phyloP scores from a whole-genome alignment of 2,888 invertebrate genomes.

The Xestobium rufovillosum region DNA sequence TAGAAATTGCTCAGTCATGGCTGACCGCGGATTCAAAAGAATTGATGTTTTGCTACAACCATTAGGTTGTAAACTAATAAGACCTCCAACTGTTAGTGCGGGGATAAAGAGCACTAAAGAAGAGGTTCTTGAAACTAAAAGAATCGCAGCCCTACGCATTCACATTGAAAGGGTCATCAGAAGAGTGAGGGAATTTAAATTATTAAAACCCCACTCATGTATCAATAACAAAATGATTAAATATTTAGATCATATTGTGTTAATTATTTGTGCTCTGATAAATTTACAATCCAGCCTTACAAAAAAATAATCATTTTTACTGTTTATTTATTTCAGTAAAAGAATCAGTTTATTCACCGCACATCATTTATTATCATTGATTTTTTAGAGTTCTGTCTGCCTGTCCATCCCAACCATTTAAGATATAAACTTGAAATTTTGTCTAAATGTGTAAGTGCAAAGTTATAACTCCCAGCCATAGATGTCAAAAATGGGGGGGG shows the following conservation, averaged over 20 bases:
- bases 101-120: conserved; percentile 17
- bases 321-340: too few relatives aligned
- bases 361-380: too few relatives aligned
- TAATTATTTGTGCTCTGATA: conserved; percentile 20
- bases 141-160: conserved; percentile 28
- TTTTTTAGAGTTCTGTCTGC: too few relatives aligned
- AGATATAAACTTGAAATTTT: too few relatives aligned
- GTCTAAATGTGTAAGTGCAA: too few relatives aligned
- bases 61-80: conserved; percentile 17
- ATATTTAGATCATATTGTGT: conserved; percentile 19
- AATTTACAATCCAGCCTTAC: conserved; percentile 19
- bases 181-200: conserved; percentile 26
- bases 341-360: too few relatives aligned
- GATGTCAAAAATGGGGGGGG: too few relatives aligned
- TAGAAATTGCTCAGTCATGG: conserved; percentile 19
- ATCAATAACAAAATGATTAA: conserved; percentile 20
- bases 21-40: conserved; percentile 27
- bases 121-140: conserved; percentile 24
- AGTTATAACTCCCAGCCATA: too few relatives aligned
- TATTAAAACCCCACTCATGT: conserved; percentile 24
- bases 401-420: too few relatives aligned
- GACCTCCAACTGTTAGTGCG: conserved; percentile 23
- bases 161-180: conserved; percentile 31
- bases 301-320: too few relatives aligned
- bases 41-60: conserved; percentile 16